Evolutionary conservation across 2,113 vertebrate genomes (phyloP), one percentile per base, ranked within the genome.

Genomic region (Boleophthalmus pectinirostris): DNA sequence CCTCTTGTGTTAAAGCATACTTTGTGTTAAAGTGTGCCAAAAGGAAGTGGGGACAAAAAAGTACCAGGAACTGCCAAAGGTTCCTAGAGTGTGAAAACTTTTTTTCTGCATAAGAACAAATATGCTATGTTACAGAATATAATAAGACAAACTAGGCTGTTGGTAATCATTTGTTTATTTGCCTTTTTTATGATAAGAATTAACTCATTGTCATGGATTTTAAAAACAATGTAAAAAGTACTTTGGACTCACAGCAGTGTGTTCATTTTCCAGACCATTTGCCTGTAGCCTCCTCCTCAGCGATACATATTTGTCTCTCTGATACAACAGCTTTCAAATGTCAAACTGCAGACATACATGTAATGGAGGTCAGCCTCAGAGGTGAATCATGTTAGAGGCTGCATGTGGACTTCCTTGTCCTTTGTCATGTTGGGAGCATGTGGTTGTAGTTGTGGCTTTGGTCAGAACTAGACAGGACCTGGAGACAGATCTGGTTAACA

Each of bases 261-360:
- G 49, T 74, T 43, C 58, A 51, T 65, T 35, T 38, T 58, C 72
- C 38, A 69, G 77, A 38, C 12, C 24, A 4, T 61, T 38, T 14
- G 58, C 77, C 81, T 74, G 33, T 47, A 60, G 73, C 63, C n/a
- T 56, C 56, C 25, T 70, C 72, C 63, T 65, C 35, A 43, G 10
- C 69, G 53, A 75, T 79, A 85, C 76, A 83, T 82, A 79, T 80
- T 84, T 86, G 75, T 81, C 73, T n/a, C n/a, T n/a, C n/a, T n/a
- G n/a, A n/a, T n/a, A 71, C 29, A 74, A 68, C 70, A 51, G 38
- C 85, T 89, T 78, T 69, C 25, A 92, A 92, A 93, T 92, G 90
- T 86, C 91, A 92, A 45, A 25, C 68, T 68, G 24, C 64, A 71
- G 79, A 85, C 73, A 71, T 75, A 85, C 75, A 74, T 80, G 85